Conservation (phyloP, 1,140 invertebrate species). For the Caerostris darwini region DNA sequence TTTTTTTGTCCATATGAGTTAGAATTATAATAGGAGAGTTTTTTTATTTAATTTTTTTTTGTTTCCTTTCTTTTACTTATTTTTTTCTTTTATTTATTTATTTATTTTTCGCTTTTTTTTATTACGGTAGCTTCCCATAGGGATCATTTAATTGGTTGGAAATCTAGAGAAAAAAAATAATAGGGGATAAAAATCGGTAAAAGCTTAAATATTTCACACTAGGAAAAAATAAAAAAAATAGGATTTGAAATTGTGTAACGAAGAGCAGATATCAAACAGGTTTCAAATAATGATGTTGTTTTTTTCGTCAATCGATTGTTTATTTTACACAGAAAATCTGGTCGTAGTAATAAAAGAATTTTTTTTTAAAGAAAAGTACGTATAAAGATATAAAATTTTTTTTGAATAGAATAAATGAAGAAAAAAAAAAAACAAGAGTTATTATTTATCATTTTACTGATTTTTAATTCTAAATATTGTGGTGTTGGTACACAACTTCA, state of each 20-base stretch:
- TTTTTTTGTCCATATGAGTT: slow-evolving; percentile 13
- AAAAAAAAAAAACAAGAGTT: too few species aligned
- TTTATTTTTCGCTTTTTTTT: background rate
- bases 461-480: too few species aligned
- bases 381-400: too few species aligned
- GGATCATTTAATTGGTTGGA: slow-evolving; percentile 51
- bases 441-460: too few species aligned
- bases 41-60: slow-evolving; percentile 7
- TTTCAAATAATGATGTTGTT: background rate
- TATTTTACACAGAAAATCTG: too few species aligned
- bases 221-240: background rate
- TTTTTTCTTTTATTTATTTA: slow-evolving; percentile 7
- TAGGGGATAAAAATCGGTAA: background rate
- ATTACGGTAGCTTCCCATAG: background rate
- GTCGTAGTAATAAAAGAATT: too few species aligned
- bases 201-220: background rate
- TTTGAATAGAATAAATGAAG: too few species aligned
- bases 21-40: slow-evolving; percentile 39
- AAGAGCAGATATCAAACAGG: background rate
- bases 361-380: too few species aligned
- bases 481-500: too few species aligned
- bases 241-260: background rate
- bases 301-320: too few species aligned
- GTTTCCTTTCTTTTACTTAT: background rate
- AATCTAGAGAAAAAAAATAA: background rate